Evolutionary conservation across 2,797 vertebrate species (phyloP), one percentile per base, ranked within the genome.

Genomic region (Epinephelus malabaricus): DNA sequence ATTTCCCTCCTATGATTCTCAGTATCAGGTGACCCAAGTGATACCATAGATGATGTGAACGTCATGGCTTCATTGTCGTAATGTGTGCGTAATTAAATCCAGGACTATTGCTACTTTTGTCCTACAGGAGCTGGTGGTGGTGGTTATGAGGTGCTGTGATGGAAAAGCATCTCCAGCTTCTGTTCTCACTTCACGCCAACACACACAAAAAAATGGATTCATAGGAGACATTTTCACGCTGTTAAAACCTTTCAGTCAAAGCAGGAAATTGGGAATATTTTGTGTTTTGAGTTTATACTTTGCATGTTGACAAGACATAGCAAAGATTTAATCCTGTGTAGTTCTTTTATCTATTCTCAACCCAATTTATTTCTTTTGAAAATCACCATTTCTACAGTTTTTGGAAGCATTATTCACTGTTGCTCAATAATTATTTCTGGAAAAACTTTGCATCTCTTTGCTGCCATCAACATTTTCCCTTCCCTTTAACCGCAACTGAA

Each of bases 171-270:
- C 74, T 73, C 43, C 30, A 69, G 76, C 54, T 53, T 66, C 65
- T 80, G 54, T 76, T 71, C 68, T 74, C 60, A 72, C 75, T 51
- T 81, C 55, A 79, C 25, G 9, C 75, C 80, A 69, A 79, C 67
- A 71, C 55, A 30, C 34, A 34, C 34, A 34, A 7, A 78, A 69
- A 47, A 68, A 8, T 76, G 51, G 54, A 71, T 63, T 59, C 64
- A 40, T 73, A 12, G 55, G 75, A 74, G 69, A 64, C 45, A 45
- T 62, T 82, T 69, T 69, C 70, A 60, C 12, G 50, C 53, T 59
- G 23, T 55, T 43, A 55, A 76, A 79, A 65, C 46, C 17, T 8
- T 27, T 38, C 50, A 40, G 58, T 63, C 4, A 25, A 7, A 17
- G 3, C 25, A 51, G 6, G 38, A 53, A 67, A 45, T 10, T n/a